Base-by-base conservation (phyloP, 2,797 vertebrate species). In the Gambelia wislizenii region DNA sequence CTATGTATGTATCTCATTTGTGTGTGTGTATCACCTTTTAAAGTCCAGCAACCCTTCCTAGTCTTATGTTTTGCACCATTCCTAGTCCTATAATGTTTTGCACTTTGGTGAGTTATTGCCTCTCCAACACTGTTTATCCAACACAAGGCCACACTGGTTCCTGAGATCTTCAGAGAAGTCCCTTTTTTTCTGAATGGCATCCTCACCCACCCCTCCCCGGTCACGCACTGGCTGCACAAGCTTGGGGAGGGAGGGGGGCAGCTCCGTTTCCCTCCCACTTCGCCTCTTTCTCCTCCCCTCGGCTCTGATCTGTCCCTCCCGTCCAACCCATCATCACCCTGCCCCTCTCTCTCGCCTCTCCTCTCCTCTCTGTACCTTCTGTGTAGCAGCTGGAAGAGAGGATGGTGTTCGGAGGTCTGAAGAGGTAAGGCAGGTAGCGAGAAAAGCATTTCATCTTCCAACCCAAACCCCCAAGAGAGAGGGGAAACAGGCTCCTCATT, bases 381-480 rank as follows among this genome's bases (percentile, higher is more conserved):
- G 98, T 98, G 97, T 99, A 98, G 97, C 98, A 99, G 97, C 98
- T 98, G 97, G 98, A 98, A 91, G 98, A 98, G 91, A 98, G 98
- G 96, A 98, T 98, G 95, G 98, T 98, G 96, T 98, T 98, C 89
- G 98, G 98, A 97, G 98, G 98, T 96, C 99, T 97, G 97, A 99
- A 98, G 96, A 99, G 97, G 97, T 99, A 98, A 95, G 98, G 98
- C 95, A 99, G 98, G 94, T 98, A 99, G 93, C 98, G 98, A 95
- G 98, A 99, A 97, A 99, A 98, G 97, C 99, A 99, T 98, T 99
- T 99, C 98, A 99, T 99, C 98, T 98, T 98, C 96, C 97, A 97
- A 82, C 92, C 88, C 87, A 78, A 92, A 91, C 90, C 80, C 92
- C 92, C 89, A 92, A 91, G 92, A 90, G 80, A 90, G n/a, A 91